Evolutionary conservation across 2,888 invertebrate genomes (phyloP), one percentile per base, ranked within the genome.

Genomic region (Liopterus haemorrhoidalis): DNA sequence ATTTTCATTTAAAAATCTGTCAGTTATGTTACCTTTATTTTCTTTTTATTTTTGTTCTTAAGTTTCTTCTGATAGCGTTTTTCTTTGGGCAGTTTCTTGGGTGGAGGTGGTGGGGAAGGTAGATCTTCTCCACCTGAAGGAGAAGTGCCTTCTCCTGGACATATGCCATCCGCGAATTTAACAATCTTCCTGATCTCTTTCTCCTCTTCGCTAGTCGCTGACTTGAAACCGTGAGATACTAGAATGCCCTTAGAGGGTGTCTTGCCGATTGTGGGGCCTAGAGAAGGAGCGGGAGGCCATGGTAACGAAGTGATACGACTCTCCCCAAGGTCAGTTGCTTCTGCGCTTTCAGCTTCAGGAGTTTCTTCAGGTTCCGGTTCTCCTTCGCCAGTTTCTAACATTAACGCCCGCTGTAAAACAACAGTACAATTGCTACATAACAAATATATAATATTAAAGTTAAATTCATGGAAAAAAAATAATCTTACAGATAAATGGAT

Each of bases 121-220:
- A 77, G 69, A 48, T 79, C 79, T 54, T 78, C 76, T 2, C 74
- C 74, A 1, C 72, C 75, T 19, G 74, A 75, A 0, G 75, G 73
- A 43, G 74, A 74, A 1, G 74, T 75, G 1, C 75, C 75, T 53
- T 75, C 75, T 1, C 75, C 79, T 1, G 79, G 79, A 46, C 69
- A 68, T 12, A 79, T 65, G 2, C 78, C 78, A 59, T 79, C 78
- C 2, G 78, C 77, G 56, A 79, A 79, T 54, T 74, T 73, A 2
- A 79, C 79, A 5, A 66, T 68, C 53, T 75, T 73, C 41, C 65
- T 63, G 24, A 48, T 51, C 41, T 46, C 50, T 16, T 38, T 41
- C 12, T 25, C 15, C 19, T 49, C 49, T n/a, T 28, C 35, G 8
- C 25, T 11, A 5, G 38, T 33, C 25, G 31, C 45, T 43, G 58